A percentile compares a stretch with the other conserved stretches of the same genome.
Conservation (phyloP, 1,140 invertebrate genomes). For the Drosophila busckii region DNA sequence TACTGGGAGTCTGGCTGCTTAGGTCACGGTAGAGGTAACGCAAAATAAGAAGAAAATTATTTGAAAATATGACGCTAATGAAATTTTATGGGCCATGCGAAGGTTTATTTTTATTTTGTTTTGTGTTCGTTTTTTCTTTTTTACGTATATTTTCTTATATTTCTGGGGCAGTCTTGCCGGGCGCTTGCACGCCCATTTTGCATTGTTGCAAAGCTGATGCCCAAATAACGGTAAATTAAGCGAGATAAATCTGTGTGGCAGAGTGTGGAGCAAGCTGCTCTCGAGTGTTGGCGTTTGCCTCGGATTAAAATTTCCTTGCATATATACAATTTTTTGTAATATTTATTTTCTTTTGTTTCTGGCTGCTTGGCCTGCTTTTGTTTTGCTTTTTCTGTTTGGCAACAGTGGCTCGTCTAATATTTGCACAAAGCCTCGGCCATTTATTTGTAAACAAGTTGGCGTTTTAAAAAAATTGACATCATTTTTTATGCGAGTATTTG, state of each 20-base stretch:
- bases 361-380: conserved; percentile 1
- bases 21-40: conserved; percentile 33
- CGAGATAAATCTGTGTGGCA: conserved; percentile 69
- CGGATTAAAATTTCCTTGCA: conserved; percentile 61
- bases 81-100: conserved; percentile 76
- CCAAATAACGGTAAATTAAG: conserved; percentile 74
- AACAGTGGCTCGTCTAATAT: conserved; percentile 26
- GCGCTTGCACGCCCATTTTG: conserved; percentile 5
- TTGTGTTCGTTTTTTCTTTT: too few species aligned
- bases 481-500: conserved; percentile 52
- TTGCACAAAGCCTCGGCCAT: conserved; percentile 48
- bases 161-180: too few species aligned
- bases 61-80: conserved; percentile 76
- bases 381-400: conserved; percentile 7
- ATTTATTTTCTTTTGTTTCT: conserved; percentile 19
- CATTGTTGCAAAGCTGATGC: conserved; percentile 71
- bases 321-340: conserved; percentile 10
- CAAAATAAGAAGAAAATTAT: conserved; percentile 67
- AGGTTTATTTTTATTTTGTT: conserved; percentile 76
- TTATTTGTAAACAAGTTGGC: conserved; percentile 71
- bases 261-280: conserved; percentile 3
- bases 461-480: conserved; percentile 53
- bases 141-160: conserved; percentile 27
- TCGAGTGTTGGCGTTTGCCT: conserved; percentile 50
- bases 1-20: background rate